Evolutionary conservation across 2,888 invertebrate genomes (phyloP), one percentile per base, ranked within the genome.

Genomic region (Mesorhabditis belari): DNA sequence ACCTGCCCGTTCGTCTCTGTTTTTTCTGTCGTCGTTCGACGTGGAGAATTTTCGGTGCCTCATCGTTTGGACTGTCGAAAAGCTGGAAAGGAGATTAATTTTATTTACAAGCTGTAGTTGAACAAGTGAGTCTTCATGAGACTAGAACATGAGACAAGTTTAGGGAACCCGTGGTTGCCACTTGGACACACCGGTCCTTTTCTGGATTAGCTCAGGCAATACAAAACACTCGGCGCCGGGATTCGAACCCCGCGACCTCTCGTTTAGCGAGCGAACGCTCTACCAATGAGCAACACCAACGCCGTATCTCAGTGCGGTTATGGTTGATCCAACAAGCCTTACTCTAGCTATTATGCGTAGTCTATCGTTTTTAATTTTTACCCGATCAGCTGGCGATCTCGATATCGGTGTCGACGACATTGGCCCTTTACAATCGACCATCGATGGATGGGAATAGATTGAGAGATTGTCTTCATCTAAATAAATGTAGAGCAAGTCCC

Each of bases 371-470:
- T 23, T n/a, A 51, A 19, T 51, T 51, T 44, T 44, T n/a, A n/a
- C 44, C 12, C 44, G n/a, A 12, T n/a, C n/a, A n/a, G 12, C 23
- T 21, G 52, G 52, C 21, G 52, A 51, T 51, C 23, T 19, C 44
- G 24, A 53, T 55, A 29, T 0, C 49, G 35, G 27, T 28, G 44
- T 6, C 49, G 53, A 23, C 49, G 55, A 17, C 12, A 53, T 44
- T 19, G 49, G 29, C 29, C 12, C 5, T 21, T 17, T 25, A 62
- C 55, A 3, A 60, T 75, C 76, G 35, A 77, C 35, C 75, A 77
- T 70, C 25, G 79, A 79, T 0, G 77, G 77, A 62, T 79, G 79
- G 3, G 79, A 79, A 62, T 76, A 77, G 19, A 76, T 69, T 0
- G 79, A 79, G 35, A 77, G 78, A 63, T 79, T 73, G 19, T 72